Evolutionary conservation across 2,888 invertebrate species (phyloP), one percentile per base, ranked within the genome.

Genomic region (Chromoteleia sp.): DNA sequence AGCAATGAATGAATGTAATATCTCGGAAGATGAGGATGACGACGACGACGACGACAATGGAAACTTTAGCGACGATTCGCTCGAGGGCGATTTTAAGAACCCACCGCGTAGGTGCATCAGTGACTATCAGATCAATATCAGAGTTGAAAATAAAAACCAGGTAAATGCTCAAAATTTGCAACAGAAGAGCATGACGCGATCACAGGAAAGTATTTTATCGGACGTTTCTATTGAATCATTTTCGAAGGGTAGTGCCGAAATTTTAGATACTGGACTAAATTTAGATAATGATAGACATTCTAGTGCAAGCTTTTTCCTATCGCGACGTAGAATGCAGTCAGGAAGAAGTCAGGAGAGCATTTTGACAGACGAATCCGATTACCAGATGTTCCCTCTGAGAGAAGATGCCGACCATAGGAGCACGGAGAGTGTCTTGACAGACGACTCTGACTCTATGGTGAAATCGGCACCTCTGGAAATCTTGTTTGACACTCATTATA

Each of bases 241-340:
- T 73, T 89, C 87, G 5, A 90, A 89, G 29, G 88, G 87, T 0
- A 90, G 89, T 65, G 89, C 87, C 0, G 91, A 91, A 58, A 86
- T 91, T 59, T 68, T 91, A 25, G 92, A 91, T 70, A 87, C 86
- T 7, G 82, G 82, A 14, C 82, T 45, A n/a, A 29, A 86, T 45
- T 91, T 89, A 67, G 92, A 92, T 45, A 89, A 89, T 50, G 90
- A 89, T 6, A 76, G 92, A 88, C 87, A 91, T 87, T 85, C 93
- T 83, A 96, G 96, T 86, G 96, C 96, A 3, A 96, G 96, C 86
- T 97, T 97, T 92, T 97, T 96, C 85, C 89, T 97, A 19, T 96
- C 95, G 94, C 70, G 79, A 10, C 73, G 94, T 83, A 94, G 93
- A 75, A 93, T 93, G 92, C 94, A 94, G 78, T 92, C 92, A 1